phyloP scores from a whole-genome alignment of 1,140 invertebrate species.

The Tetranychus cinnabarinus region DNA sequence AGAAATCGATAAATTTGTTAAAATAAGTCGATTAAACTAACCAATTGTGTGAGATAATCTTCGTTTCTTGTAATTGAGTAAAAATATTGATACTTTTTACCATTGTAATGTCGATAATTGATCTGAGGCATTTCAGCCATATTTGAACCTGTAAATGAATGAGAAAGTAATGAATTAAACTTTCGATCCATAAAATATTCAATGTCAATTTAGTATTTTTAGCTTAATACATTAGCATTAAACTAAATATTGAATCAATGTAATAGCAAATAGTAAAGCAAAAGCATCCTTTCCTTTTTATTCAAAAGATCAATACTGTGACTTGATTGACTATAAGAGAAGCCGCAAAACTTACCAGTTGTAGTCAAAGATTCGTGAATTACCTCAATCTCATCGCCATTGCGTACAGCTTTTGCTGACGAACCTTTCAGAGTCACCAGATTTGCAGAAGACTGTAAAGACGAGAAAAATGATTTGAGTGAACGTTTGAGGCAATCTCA shows the following conservation, averaged over 20 bases:
- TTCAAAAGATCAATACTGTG: no score
- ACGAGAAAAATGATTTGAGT: not conserved
- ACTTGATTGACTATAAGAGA: no score
- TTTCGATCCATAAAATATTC: not conserved
- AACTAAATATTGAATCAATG: no score
- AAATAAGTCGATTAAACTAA: not conserved
- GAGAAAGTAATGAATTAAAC: not conserved
- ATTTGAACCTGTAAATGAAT: no score
- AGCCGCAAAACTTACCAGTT: not conserved
- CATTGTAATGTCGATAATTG: conserved; percentile 40
- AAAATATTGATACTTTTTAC: conserved; percentile 23
- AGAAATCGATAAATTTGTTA: not conserved
- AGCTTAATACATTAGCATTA: no score
- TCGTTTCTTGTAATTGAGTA: conserved; percentile 28
- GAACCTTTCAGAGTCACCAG: conserved; percentile 3
- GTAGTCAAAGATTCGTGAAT: conserved; percentile 3
- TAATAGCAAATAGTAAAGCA: no score
- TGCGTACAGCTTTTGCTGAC: conserved; percentile 1
- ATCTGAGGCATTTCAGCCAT: conserved; percentile 45
- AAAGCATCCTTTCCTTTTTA: no score
- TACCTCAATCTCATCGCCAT: conserved; percentile 2
- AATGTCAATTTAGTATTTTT: no score
- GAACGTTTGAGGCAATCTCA: no score
- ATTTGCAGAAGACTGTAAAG: conserved; percentile 2
- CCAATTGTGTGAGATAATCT: conserved; percentile 12